Base-by-base conservation (phyloP, 2,888 invertebrate species). In the Himalopsyche tibetana region DNA sequence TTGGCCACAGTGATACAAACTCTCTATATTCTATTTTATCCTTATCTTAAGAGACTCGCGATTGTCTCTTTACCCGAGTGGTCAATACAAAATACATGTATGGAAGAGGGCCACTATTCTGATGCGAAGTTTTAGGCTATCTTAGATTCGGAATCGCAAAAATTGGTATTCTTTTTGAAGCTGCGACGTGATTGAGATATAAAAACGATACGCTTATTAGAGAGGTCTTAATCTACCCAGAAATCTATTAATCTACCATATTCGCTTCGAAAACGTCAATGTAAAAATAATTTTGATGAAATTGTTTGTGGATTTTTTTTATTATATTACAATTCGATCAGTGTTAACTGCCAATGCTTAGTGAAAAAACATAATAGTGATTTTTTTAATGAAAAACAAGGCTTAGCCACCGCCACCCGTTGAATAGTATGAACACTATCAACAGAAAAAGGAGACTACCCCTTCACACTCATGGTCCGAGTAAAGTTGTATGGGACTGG, bases 1-100 rank as follows among this genome's bases (percentile, higher is more conserved):
- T 74, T 74, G 74, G 19, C 15, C 74, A 36, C 15, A 5, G 74
- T 15, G 74, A 74, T 74, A 74, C 74, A 15, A 51, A 51, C 51
- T 51, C 12, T 51, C 51, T 51, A 2, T 36, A 38, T 36, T 36
- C 74, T 36, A 74, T 74, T 12, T 38, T 74, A 74, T 74, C 74
- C 74, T 74, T 74, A 74, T 74, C 74, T 69, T 69, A 69, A 28
- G 38, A 36, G 74, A 74, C 74, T 74, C 74, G 38, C 74, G 74
- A 74, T 74, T 74, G 74, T 74, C 15, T 74, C 36, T 74, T 74
- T 74, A 38, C 19, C 74, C 74, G 38, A 12, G 11, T 74, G 74
- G 36, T 38, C 74, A 38, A 36, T 74, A 38, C 74, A 38, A 74
- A 36, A 74, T 74, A 74, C 74, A 9, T 36, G 74, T 36, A 74